Evolutionary conservation across 37 sponge, comb jelly and placozoan genomes (phyloP), one percentile per base, ranked within the genome.

Genomic region (Halisarca cf. caerulea): DNA sequence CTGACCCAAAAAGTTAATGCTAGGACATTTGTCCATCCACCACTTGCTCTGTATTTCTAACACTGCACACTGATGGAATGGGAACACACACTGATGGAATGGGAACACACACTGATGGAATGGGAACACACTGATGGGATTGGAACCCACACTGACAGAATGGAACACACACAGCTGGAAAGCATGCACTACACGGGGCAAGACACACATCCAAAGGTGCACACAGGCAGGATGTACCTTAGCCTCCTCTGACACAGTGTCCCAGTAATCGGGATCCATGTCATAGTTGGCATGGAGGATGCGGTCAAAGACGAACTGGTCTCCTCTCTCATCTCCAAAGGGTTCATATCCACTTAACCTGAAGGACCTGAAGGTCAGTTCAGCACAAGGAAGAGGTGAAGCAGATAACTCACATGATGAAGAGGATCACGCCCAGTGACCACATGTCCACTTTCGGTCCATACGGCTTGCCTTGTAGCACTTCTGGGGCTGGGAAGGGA

Each of bases 401-500:
- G 8, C 23, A 14, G 28, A 36, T 73, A 11, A 53, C 86, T 80
- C 14, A 85, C 86, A 85, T 57, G 3, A 85, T 78, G 59, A 71
- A 85, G 30, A 34, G 18, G 37, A 85, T 53, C 25, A 85, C 86
- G 2, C 86, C 86, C 42, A 85, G 23, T 42, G 86, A 36, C 86
- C 86, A 85, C 77, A 85, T 41, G 61, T 85, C 86, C 33, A 85
- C 86, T 8, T 39, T 42, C 11, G 28, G n/a, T n/a, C 58, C 59
- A 37, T 85, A 85, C 2, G 38, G 24, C 61, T 85, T 78, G 8
- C 78, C 86, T 35, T 35, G 55, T 15, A 85, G 79, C 18, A 85
- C 78, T 85, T 85, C 86, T 20, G 86, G 86, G n/a, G 86, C 86
- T 85, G 53, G 2, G 18, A 23, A 42, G 28, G 43, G 6, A 36